These are phyloP conservation scores for Scarus forsteni DNA, from an alignment of 2,797 vertebrate genomes.

Conservation along the genomic window DNA sequence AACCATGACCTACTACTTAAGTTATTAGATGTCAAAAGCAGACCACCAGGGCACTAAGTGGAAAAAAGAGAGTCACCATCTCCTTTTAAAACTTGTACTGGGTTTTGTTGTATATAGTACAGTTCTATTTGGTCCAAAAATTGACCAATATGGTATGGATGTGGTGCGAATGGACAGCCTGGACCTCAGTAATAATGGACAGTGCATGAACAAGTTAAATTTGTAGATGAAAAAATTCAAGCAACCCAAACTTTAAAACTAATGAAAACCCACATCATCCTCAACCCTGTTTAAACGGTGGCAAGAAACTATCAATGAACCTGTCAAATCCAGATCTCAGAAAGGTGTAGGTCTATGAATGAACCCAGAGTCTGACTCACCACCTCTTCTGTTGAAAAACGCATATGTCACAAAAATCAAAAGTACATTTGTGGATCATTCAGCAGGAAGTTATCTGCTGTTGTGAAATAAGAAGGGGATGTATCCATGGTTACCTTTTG, in stretches of 20 bases:
- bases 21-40: no score
- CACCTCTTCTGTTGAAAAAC: constrained; percentile 38
- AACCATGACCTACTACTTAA: no score
- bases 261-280: background rate
- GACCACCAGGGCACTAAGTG: no score
- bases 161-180: no score
- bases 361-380: constrained; percentile 52
- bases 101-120: no score
- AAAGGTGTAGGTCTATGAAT: constrained; percentile 40
- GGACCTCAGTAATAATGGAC: no score
- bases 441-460: constrained; percentile 55
- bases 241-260: background rate
- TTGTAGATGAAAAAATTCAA: no score
- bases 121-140: no score
- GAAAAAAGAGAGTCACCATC: no score
- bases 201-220: no score
- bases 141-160: no score
- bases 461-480: constrained; percentile 67
- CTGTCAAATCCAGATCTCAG: constrained; percentile 33
- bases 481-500: constrained; percentile 64
- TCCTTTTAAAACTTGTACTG: no score
- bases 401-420: constrained; percentile 58
- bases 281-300: constrained; percentile 5
- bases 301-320: constrained; percentile 39
- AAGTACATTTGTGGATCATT: constrained; percentile 48